Evolutionary conservation across 2,888 invertebrate species (phyloP).

Genomic region (Galeruca laticollis): DNA sequence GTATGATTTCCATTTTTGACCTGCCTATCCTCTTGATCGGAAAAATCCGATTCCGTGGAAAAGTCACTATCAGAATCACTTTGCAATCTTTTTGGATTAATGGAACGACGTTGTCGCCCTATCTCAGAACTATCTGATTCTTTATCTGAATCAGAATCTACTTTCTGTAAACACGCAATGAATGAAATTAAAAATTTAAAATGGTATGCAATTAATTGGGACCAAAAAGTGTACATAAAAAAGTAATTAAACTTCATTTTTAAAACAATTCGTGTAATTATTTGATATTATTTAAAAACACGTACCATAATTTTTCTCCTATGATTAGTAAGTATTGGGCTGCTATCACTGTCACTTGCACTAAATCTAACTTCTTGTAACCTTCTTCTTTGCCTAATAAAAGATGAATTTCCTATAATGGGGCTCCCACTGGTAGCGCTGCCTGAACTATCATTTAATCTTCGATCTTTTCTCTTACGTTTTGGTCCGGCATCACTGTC

Average conservation of each 20-base stretch:
- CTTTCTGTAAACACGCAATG: slow-evolving; percentile 66
- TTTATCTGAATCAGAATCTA: slow-evolving; percentile 68
- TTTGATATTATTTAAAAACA: slow-evolving; percentile 11
- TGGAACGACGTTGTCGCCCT: slow-evolving; percentile 40
- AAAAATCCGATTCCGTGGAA: slow-evolving; percentile 52
- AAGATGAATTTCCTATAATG: slow-evolving; percentile 42
- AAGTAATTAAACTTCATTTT: slow-evolving; percentile 2
- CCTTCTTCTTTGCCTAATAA: slow-evolving; percentile 28
- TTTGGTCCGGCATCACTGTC: slow-evolving; percentile 58
- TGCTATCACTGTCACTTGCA: slow-evolving; percentile 59
- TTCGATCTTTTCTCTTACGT: slow-evolving; percentile 55
- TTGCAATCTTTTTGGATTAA: slow-evolving; percentile 48
- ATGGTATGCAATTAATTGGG: too few species aligned
- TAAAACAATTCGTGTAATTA: background rate
- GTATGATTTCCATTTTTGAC: background rate
- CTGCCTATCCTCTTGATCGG: slow-evolving; percentile 45
- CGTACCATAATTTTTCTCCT: slow-evolving; percentile 52
- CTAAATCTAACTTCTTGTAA: slow-evolving; percentile 43
- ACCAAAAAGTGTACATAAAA: too few species aligned
- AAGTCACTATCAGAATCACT: slow-evolving; percentile 51
- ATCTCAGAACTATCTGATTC: slow-evolving; percentile 53
- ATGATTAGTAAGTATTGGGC: slow-evolving; percentile 48
- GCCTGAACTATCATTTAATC: slow-evolving; percentile 52
- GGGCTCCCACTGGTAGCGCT: slow-evolving; percentile 52
- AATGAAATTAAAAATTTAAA: too few species aligned